phyloP scores from a whole-genome alignment of 2,888 invertebrate species.

The Gisinianus flammeolus region DNA sequence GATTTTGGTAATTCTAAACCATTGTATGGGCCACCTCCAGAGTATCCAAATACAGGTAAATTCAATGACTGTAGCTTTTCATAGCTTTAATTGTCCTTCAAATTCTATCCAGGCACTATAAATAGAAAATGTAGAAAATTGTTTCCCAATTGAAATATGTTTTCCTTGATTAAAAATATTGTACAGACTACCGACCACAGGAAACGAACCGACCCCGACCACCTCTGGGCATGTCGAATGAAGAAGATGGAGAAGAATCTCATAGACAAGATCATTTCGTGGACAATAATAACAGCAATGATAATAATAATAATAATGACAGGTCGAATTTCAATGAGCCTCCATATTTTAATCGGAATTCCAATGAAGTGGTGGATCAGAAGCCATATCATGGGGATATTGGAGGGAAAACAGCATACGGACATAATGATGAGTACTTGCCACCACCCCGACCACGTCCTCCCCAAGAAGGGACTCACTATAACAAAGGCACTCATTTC shows the following conservation, averaged over 20 bases:
- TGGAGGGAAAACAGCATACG: slow-evolving; percentile 35
- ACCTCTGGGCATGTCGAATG: not conserved
- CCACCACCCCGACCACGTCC: slow-evolving; percentile 5
- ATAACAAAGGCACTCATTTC: slow-evolving; percentile 17
- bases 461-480: slow-evolving; percentile 20
- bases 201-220: slow-evolving; percentile 27
- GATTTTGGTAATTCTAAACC: slow-evolving; percentile 9
- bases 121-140: not conserved
- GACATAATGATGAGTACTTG: not conserved
- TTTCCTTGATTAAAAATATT: not conserved
- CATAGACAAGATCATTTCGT: slow-evolving; percentile 14
- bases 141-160: not conserved
- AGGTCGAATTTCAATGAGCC: not conserved
- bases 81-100: too few relatives aligned
- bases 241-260: slow-evolving; percentile 17
- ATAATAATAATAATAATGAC: not conserved
- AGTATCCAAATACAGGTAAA: slow-evolving; percentile 46
- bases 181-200: slow-evolving; percentile 45
- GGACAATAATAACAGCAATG: not conserved
- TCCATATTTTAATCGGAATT: slow-evolving; percentile 19
- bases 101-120: too few relatives aligned
- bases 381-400: slow-evolving; percentile 24
- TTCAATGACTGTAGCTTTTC: not conserved
- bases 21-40: slow-evolving; percentile 43
- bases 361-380: slow-evolving; percentile 23